Conservation (phyloP, 2,888 invertebrate species). For the Sarcophaga rosellei region DNA sequence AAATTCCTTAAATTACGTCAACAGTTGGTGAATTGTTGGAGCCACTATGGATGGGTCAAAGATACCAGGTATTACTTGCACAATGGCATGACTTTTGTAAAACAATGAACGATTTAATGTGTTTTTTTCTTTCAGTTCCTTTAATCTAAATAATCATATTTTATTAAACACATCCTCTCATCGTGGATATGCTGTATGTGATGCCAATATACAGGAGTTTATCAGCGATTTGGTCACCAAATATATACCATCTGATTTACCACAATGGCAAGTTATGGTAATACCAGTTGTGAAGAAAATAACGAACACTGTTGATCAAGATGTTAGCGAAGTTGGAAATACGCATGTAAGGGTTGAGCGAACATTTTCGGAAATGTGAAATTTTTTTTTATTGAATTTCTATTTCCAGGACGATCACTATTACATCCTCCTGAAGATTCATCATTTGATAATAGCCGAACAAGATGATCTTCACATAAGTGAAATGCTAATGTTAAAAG, state of each 20-base stretch:
- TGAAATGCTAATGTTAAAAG: conserved; percentile 86
- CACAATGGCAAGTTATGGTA: conserved; percentile 91
- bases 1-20: conserved; percentile 87
- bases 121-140: conserved; percentile 72
- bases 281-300: conserved; percentile 82
- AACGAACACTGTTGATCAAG: neutral
- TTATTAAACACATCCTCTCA: conserved; percentile 85
- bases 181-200: conserved; percentile 87
- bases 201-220: conserved; percentile 89
- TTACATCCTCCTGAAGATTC: conserved; percentile 87
- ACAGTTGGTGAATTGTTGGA: conserved; percentile 87
- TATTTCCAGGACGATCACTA: conserved; percentile 81
- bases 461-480: conserved; percentile 87
- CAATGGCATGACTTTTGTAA: neutral
- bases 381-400: too few relatives aligned
- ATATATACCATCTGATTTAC: conserved; percentile 86
- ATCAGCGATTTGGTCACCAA: conserved; percentile 90
- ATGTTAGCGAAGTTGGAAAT: neutral
- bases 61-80: conserved; percentile 81
- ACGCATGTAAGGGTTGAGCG: neutral
- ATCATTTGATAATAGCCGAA: conserved; percentile 89
- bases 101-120: too few relatives aligned
- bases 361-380: too few relatives aligned
- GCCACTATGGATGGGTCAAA: conserved; percentile 87
- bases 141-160: conserved; percentile 86